These are phyloP conservation scores for Andrena haemorrhoa DNA, from an alignment of 2,888 invertebrate species.

Conservation along the genomic window DNA sequence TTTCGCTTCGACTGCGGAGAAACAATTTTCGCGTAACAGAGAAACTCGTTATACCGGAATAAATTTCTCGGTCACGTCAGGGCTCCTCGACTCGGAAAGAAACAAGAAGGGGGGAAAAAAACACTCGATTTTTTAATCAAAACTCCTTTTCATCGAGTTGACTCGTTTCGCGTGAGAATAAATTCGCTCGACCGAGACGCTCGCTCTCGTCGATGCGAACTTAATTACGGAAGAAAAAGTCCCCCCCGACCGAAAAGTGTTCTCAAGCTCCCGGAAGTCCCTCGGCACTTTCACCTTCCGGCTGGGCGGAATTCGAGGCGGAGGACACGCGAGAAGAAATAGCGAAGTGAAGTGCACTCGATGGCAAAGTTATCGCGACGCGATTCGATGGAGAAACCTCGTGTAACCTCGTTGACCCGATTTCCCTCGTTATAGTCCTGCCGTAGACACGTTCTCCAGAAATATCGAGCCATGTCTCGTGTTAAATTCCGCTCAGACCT, in stretches of 20 bases:
- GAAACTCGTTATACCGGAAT: constrained; percentile 27
- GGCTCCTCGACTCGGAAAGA: neutral
- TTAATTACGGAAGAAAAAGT: constrained; percentile 3
- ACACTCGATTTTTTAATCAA: neutral
- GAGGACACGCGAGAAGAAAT: constrained; percentile 1
- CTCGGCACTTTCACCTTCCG: neutral
- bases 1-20: constrained; percentile 8
- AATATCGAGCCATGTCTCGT: neutral
- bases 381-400: constrained; percentile 13
- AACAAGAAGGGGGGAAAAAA: neutral
- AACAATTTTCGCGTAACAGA: constrained; percentile 31
- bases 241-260: neutral
- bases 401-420: constrained; percentile 12
- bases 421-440: constrained; percentile 5
- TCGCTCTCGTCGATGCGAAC: neutral
- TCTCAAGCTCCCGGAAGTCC: neutral
- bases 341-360: constrained; percentile 5
- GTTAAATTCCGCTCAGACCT: neutral
- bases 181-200: neutral
- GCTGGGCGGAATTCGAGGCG: neutral
- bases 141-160: neutral
- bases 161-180: neutral
- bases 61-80: constrained; percentile 4
- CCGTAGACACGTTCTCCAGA: neutral
- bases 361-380: constrained; percentile 15